phyloP scores from a whole-genome alignment of 2,113 vertebrate genomes.

The Raja brachyura region DNA sequence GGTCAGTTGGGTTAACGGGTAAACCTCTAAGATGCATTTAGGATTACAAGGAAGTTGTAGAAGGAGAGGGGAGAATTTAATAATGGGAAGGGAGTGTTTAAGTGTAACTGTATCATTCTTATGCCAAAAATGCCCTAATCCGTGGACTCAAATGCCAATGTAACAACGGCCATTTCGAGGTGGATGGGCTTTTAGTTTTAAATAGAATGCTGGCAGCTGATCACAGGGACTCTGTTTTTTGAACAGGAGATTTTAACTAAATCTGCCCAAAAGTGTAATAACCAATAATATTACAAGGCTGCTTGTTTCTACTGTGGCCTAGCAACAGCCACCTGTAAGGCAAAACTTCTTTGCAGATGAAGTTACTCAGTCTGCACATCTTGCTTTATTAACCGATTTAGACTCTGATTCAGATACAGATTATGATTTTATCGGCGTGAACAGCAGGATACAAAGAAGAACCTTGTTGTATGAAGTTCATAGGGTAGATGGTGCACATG shows the following conservation, averaged over 20 bases:
- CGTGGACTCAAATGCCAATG: background rate
- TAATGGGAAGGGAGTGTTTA: constrained; percentile 15
- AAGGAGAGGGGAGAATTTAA: background rate
- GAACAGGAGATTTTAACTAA: constrained; percentile 7
- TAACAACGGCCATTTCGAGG: background rate
- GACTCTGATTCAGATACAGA: no score
- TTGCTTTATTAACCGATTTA: background rate
- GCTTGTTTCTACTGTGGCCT: background rate
- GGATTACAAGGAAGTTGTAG: background rate
- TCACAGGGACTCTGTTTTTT: constrained; percentile 3
- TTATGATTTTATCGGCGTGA: no score
- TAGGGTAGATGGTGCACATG: no score
- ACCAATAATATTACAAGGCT: background rate
- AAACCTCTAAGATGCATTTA: background rate
- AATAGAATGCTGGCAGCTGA: constrained; percentile 22
- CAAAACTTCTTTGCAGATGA: background rate
- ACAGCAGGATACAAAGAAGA: no score
- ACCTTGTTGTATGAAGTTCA: no score
- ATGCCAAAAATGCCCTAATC: constrained; percentile 34
- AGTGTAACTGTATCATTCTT: constrained; percentile 14
- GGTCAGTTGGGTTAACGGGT: constrained; percentile 1
- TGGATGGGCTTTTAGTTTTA: constrained; percentile 18
- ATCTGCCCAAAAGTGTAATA: constrained; percentile 15
- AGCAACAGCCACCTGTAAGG: background rate
- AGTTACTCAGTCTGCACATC: background rate